Evolutionary conservation across 2,797 vertebrate species (phyloP).

Genomic region (Pseudochirops corinnae): DNA sequence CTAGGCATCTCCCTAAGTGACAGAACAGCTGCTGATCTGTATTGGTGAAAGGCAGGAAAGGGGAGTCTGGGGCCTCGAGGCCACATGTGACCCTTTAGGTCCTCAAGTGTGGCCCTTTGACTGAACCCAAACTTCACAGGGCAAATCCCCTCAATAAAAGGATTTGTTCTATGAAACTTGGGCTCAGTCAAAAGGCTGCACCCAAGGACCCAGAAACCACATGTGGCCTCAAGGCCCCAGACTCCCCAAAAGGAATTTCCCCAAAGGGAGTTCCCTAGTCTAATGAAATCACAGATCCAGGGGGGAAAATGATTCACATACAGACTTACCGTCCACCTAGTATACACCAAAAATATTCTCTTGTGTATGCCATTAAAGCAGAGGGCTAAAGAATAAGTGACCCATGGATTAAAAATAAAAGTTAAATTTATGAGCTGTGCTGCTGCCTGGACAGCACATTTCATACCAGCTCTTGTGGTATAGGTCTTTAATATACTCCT

Average conservation of each 20-base stretch:
- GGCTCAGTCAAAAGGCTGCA: too few relatives aligned
- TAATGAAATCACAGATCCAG: not conserved
- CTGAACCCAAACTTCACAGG: too few relatives aligned
- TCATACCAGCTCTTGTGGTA: conserved; percentile 60
- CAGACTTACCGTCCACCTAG: conserved; percentile 16
- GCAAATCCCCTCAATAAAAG: too few relatives aligned
- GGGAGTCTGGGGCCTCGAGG: too few relatives aligned
- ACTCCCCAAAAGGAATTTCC: not conserved
- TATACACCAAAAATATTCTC: conserved; percentile 56
- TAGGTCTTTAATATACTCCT: not conserved
- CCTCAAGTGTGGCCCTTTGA: too few relatives aligned
- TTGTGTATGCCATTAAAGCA: conserved; percentile 65
- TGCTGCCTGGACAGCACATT: conserved; percentile 77
- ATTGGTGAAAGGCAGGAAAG: not conserved
- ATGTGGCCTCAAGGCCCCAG: too few relatives aligned
- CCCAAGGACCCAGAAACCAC: too few relatives aligned
- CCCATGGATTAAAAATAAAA: conserved; percentile 45
- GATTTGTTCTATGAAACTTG: too few relatives aligned
- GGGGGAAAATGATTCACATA: not conserved
- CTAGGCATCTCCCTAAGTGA: not conserved
- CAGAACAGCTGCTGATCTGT: not conserved
- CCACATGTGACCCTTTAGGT: too few relatives aligned
- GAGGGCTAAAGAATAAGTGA: conserved; percentile 54
- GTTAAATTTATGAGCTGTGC: conserved; percentile 72
- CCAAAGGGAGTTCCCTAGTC: not conserved